Evolutionary conservation across 2,888 invertebrate species (phyloP), one percentile per base, ranked within the genome.

Genomic region (Syrista parreyssii): DNA sequence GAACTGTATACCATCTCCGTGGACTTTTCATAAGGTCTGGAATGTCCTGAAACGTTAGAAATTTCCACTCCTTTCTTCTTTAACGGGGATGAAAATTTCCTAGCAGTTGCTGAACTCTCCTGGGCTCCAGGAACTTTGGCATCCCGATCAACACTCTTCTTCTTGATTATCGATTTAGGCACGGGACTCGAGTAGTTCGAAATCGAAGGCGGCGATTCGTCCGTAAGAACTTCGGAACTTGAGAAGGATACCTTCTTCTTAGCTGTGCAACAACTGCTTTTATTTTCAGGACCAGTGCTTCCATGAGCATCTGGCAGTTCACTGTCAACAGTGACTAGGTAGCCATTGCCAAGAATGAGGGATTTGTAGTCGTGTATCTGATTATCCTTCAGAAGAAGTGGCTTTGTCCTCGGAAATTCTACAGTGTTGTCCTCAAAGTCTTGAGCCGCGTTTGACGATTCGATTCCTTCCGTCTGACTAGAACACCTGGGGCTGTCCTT

Each of bases 151-250:
- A 23, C 55, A 12, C 40, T 79, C 32, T 73, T 68, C 32, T 84
- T 87, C 75, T 87, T 86, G 6, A 87, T 86, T n/a, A 88, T 87
- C 0, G 88, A 82, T 69, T 85, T 86, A 3, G 82, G 79, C 33
- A 73, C 74, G 1, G 78, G 31, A 33, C 71, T 33, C 55, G 55
- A 55, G 55, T 23, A 9, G 1, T 55, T 55, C 15, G 55, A 55
- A 55, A 23, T 55, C 23, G 23, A 55, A 11, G 11, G 31, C 32
- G 32, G 11, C 4, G 35, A n/a, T 35, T 33, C 74, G n/a, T 74
- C 74, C 35, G 23, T 30, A 12, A 11, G 35, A 35, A 74, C 23
- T 35, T 75, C 69, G 2, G 78, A 75, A 55, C 40, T 72, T 35
- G 78, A 78, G 31, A 87, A 87, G 0, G 87, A 87, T 0, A 87